Percentiles rank a stretch among this genome's conserved stretches.
phyloP scores from a whole-genome alignment of 2,888 invertebrate species.

The Myopa tessellatipennis region DNA sequence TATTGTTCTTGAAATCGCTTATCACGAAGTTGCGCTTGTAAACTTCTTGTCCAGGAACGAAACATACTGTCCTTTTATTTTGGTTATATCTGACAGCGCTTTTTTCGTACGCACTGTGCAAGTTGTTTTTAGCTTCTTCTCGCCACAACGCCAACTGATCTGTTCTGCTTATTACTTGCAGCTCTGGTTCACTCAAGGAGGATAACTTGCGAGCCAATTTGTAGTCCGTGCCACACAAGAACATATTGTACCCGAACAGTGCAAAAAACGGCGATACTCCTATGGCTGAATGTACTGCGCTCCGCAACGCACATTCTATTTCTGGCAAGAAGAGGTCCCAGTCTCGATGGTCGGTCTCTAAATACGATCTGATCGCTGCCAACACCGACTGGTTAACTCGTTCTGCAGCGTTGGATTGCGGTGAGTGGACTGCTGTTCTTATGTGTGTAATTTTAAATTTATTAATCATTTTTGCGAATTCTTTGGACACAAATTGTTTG shows the following conservation, averaged over 20 bases:
- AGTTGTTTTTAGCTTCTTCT: not conserved
- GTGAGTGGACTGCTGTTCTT: too few relatives aligned
- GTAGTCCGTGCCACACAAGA: slow-evolving; percentile 26
- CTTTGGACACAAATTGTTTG: too few relatives aligned
- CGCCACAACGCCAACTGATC: not conserved
- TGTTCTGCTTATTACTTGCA: too few relatives aligned
- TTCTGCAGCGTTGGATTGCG: too few relatives aligned
- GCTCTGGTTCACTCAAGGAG: not conserved
- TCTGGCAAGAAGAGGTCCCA: slow-evolving; percentile 12
- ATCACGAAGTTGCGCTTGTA: not conserved
- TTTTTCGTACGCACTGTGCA: not conserved
- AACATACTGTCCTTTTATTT: not conserved
- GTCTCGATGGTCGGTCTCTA: not conserved
- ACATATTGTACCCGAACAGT: slow-evolving; percentile 29
- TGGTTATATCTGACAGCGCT: not conserved
- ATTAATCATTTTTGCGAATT: too few relatives aligned
- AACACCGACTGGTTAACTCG: too few relatives aligned
- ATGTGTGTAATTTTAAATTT: too few relatives aligned
- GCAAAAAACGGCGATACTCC: slow-evolving; percentile 37
- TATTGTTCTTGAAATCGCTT: not conserved
- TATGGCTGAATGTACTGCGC: slow-evolving; percentile 24
- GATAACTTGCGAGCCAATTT: slow-evolving; percentile 29
- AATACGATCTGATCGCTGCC: not conserved
- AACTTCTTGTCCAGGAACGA: not conserved
- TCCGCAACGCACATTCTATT: slow-evolving; percentile 34